Evolutionary conservation across 2,797 vertebrate species (phyloP).

Genomic region (Lophura swinhoii): DNA sequence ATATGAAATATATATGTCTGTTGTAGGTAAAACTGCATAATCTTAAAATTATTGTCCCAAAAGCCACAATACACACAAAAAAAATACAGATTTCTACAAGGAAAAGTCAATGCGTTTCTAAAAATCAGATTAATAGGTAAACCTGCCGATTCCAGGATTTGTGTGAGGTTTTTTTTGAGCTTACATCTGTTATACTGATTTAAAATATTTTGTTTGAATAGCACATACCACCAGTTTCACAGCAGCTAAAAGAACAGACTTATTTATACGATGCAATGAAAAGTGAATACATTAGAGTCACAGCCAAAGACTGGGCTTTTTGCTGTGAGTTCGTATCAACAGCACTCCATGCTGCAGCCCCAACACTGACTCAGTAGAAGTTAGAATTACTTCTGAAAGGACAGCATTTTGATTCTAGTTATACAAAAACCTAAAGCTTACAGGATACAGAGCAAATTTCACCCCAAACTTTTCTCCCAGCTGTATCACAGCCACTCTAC

Average conservation of each 20-base stretch:
- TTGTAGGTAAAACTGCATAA: neutral
- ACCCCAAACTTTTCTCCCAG: neutral
- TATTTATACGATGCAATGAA: constrained; percentile 7
- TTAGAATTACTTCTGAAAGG: neutral
- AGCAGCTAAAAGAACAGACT: constrained; percentile 20
- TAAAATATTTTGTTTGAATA: constrained; percentile 19
- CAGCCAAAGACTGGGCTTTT: neutral
- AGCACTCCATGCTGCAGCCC: neutral
- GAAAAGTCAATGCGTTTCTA: neutral
- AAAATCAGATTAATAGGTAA: neutral
- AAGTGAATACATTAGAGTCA: neutral
- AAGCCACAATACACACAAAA: neutral
- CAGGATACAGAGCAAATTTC: neutral
- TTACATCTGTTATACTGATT: neutral
- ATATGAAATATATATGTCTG: neutral
- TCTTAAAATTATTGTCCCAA: neutral
- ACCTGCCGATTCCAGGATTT: neutral
- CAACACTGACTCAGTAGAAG: neutral
- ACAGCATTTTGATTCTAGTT: neutral
- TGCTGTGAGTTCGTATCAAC: neutral
- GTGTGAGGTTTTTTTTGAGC: neutral
- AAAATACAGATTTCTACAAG: neutral
- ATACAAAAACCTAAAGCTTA: neutral
- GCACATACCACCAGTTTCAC: constrained; percentile 43
- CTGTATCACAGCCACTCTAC: neutral